phyloP scores from a whole-genome alignment of 2,113 vertebrate genomes.

The Misgurnus anguillicaudatus region DNA sequence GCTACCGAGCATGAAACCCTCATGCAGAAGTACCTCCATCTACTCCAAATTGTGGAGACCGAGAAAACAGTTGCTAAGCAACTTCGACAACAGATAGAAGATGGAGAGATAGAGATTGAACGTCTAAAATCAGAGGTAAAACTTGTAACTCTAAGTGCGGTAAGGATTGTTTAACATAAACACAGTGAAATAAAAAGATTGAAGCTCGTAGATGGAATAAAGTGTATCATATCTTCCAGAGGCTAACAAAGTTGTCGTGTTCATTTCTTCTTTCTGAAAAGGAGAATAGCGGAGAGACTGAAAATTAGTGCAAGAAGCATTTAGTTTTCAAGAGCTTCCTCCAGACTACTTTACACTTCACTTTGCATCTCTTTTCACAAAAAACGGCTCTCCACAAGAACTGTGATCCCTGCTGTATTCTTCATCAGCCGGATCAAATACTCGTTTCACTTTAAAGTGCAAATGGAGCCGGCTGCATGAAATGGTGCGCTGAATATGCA shows the following conservation, averaged over 20 bases:
- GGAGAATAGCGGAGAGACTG: conserved; percentile 16
- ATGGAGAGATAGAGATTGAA: conserved; percentile 96
- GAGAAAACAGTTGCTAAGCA: conserved; percentile 98
- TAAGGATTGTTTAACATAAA: not conserved
- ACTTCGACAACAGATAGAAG: conserved; percentile 97
- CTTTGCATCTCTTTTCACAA: conserved; percentile 62
- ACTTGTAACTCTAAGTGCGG: conserved; percentile 60
- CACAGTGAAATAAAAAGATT: not conserved
- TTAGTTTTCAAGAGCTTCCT: conserved; percentile 39
- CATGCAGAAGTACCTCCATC: conserved; percentile 98
- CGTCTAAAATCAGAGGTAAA: conserved; percentile 95
- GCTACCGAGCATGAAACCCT: conserved; percentile 93
- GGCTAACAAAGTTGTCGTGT: not conserved
- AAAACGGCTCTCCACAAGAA: conserved; percentile 58
- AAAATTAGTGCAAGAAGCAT: conserved; percentile 38
- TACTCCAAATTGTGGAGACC: conserved; percentile 97
- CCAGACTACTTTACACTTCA: conserved; percentile 43
- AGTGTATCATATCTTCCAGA: conserved; percentile 13
- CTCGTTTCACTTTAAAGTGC: conserved; percentile 74
- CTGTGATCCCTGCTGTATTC: conserved; percentile 59
- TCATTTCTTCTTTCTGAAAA: conserved; percentile 30
- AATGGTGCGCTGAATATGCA: conserved; percentile 69
- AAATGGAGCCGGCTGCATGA: conserved; percentile 69
- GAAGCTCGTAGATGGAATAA: conserved; percentile 27
- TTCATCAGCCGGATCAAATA: conserved; percentile 71